Evolutionary conservation across 2,797 vertebrate species (phyloP).

Genomic region (Linurgus olivaceus): DNA sequence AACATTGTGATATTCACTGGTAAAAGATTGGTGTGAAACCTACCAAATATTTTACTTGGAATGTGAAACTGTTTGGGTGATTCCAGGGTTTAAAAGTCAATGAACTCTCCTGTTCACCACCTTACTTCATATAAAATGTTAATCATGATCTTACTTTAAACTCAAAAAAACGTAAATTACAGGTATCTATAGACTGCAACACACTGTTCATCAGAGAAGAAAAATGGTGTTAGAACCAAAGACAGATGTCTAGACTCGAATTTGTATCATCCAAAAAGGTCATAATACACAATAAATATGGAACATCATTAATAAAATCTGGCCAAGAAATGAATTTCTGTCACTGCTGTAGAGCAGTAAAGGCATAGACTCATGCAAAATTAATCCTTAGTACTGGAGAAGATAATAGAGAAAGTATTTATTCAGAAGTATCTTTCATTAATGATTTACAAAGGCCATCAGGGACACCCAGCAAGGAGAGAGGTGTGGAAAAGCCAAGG

Average conservation of each 20-base stretch:
- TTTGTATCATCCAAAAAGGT: background rate
- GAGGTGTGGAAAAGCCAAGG: background rate
- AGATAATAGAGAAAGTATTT: background rate
- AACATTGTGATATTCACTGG: background rate
- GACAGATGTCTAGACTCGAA: background rate
- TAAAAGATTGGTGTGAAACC: conserved; percentile 14
- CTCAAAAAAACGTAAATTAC: background rate
- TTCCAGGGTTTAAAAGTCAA: background rate
- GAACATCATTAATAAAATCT: background rate
- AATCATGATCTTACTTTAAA: background rate
- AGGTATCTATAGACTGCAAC: background rate
- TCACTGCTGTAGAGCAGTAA: background rate
- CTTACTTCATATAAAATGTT: background rate
- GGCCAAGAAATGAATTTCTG: background rate
- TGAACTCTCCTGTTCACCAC: background rate
- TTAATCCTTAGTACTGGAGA: background rate
- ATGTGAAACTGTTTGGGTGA: background rate
- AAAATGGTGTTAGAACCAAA: background rate
- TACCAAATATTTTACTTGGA: conserved; percentile 15
- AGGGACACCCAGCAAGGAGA: background rate
- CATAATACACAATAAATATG: background rate
- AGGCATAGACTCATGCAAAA: background rate
- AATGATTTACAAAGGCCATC: background rate
- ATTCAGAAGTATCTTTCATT: background rate
- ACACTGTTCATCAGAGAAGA: background rate